Conservation (phyloP, 2,113 vertebrate species). For the Marmota flaviventris region DNA sequence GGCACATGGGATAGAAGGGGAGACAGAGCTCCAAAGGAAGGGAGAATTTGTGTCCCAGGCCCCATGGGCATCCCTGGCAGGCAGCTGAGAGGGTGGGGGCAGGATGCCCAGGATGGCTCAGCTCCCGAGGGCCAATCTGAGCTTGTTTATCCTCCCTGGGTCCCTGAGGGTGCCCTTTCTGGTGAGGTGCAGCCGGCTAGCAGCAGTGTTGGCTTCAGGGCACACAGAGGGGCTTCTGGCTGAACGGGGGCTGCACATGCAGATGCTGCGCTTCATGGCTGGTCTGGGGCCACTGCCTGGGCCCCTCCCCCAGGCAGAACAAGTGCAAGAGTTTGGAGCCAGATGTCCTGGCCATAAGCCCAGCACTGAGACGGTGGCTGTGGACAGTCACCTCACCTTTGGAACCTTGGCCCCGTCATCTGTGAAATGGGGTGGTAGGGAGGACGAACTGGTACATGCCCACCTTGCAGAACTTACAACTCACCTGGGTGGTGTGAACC, state of each 20-base stretch:
- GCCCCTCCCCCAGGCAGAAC: neutral
- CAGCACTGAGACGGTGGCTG: neutral
- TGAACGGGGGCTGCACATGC: rapidly evolving
- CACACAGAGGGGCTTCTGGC: neutral
- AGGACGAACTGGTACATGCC: rapidly evolving
- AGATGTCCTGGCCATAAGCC: rapidly evolving
- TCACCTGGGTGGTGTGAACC: neutral
- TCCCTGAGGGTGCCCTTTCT: neutral
- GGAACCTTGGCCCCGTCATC: neutral
- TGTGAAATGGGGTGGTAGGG: neutral
- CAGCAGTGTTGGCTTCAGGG: neutral
- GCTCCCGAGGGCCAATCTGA: neutral
- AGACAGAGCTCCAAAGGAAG: too few species aligned
- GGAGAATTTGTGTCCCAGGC: neutral
- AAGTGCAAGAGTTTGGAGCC: neutral
- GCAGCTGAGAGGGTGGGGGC: neutral
- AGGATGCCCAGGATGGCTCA: neutral
- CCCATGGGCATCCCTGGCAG: neutral
- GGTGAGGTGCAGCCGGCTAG: neutral
- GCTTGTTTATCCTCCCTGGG: neutral
- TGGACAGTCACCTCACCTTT: rapidly evolving
- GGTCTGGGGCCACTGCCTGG: neutral
- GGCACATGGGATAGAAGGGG: neutral
- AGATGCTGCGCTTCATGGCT: too few species aligned
- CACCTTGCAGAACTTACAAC: neutral